Base-by-base conservation (phyloP, 2,797 vertebrate genomes). In the Chaetophractus vellerosus region DNA sequence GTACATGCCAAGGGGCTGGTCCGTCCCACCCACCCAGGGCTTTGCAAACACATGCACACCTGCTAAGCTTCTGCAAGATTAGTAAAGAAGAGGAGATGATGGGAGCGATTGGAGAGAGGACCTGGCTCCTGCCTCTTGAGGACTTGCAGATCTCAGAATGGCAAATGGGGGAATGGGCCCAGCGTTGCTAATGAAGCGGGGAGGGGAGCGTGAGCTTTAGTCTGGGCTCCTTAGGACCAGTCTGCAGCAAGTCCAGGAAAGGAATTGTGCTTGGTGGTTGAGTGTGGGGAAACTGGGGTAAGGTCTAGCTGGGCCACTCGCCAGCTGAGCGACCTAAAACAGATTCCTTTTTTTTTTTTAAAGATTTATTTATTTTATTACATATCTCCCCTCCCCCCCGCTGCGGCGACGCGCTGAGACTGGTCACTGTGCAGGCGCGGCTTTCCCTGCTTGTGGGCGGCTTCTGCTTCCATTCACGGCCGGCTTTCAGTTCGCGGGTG, bases 1-100 rank as follows among this genome's bases (percentile, higher is more conserved):
- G 99, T 99, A 99, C 71, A 36, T 26, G 1, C 64, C 89, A 68
- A 81, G 87, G n/a, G 38, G n/a, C 48, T 55, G 38, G 50, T 24
- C 48, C 50, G 9, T 9, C 64, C 14, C 15, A n/a, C n/a, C 38
- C 23, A 36, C 8, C 66, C 57, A 0, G 48, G 11, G 41, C 16
- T 31, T 38, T 16, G 81, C 21, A 4, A 45, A 5, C 5, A 1
- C 5, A 24, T 15, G 38, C 15, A 0, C 24, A 3, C 50, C 50
- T 3, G 48, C 31, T 3, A 0, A 0, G n/a, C 75, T 72, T 48
- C 66, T 6, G 24, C 14, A 1, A 4, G 14, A 6, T 15, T 1
- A 0, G 12, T 1, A 24, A 3, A 10, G 16, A 23, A 2, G 50
- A 3, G 6, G 16, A 7, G 21, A 3, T 15, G 36, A 31, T 0